Conservation (phyloP, 2,888 invertebrate species). For the Neoascia interrupta region DNA sequence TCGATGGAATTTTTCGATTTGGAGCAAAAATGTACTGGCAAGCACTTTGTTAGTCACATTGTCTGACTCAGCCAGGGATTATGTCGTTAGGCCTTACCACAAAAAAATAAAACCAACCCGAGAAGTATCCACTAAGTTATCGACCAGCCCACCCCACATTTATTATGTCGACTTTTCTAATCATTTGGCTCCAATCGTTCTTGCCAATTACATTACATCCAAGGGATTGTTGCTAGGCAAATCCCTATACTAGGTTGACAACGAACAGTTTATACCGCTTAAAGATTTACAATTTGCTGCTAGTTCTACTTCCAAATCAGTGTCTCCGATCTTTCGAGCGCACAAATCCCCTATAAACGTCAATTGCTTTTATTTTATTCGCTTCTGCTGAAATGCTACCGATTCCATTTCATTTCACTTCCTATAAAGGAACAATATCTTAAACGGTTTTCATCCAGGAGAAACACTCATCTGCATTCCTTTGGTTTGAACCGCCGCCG, state of each 20-base stretch:
- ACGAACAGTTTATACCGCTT: slow-evolving; percentile 48
- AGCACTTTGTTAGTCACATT: slow-evolving; percentile 20
- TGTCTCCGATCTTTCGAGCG: slow-evolving; percentile 44
- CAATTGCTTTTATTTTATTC: slow-evolving; percentile 43
- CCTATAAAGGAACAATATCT: not conserved
- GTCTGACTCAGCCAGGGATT: slow-evolving; percentile 34
- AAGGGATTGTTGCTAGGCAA: slow-evolving; percentile 15
- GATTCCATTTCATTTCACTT: slow-evolving; percentile 29
- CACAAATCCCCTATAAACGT: slow-evolving; percentile 61
- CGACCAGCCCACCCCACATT: not conserved
- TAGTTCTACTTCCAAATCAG: slow-evolving; percentile 31
- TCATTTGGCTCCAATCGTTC: slow-evolving; percentile 29
- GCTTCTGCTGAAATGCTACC: not conserved
- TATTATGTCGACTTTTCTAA: slow-evolving; percentile 12
- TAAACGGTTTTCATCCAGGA: slow-evolving; percentile 28
- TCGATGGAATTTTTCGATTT: no score
- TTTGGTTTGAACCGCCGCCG: no score
- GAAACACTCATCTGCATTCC: slow-evolving; percentile 32
- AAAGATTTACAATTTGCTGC: slow-evolving; percentile 41
- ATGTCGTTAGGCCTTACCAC: slow-evolving; percentile 53
- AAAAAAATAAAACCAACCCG: slow-evolving; percentile 26
- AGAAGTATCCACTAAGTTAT: slow-evolving; percentile 3
- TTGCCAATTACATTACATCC: slow-evolving; percentile 32
- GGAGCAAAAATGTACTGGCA: no score
- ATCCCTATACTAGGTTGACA: slow-evolving; percentile 43